A percentile compares a stretch with the other conserved stretches of the same genome.
Evolutionary conservation across 1,140 invertebrate genomes (phyloP).

Genomic region (Leptinotarsa defecta): DNA sequence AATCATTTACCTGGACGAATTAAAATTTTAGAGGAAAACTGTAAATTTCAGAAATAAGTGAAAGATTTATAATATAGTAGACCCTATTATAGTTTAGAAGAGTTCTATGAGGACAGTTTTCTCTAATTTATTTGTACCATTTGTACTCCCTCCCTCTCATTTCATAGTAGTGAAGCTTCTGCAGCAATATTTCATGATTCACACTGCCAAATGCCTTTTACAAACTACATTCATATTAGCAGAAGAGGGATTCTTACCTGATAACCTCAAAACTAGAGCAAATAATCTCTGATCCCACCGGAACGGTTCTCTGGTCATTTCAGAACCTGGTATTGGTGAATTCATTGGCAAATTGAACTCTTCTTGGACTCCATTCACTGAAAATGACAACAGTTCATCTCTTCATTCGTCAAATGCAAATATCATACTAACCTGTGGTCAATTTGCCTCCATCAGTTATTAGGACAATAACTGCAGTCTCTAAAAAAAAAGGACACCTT

Average conservation of each 20-base stretch:
- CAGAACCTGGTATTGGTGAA: conserved; percentile 90
- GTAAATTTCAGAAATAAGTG: too few relatives aligned
- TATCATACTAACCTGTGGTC: conserved; percentile 63
- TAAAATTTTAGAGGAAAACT: too few relatives aligned
- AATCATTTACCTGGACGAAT: neutral
- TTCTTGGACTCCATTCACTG: conserved; percentile 79
- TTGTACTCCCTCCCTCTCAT: too few relatives aligned
- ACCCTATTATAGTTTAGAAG: too few relatives aligned
- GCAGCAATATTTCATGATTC: too few relatives aligned
- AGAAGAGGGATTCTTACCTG: conserved; percentile 66
- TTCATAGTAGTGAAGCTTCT: too few relatives aligned
- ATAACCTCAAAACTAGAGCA: conserved; percentile 88
- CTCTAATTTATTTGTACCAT: too few relatives aligned
- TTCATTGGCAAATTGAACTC: conserved; percentile 95
- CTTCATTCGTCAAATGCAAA: conserved; percentile 3
- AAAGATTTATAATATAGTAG: too few relatives aligned
- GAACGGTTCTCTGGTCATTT: conserved; percentile 96
- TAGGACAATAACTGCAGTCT: conserved; percentile 96
- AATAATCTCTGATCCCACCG: conserved; percentile 99
- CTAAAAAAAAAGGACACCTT: conserved; percentile 94
- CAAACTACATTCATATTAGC: too few relatives aligned
- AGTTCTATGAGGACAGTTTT: too few relatives aligned
- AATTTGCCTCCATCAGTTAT: conserved; percentile 96
- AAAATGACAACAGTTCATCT: conserved; percentile 28
- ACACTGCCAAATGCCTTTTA: too few relatives aligned